Conservation (phyloP, 2,888 invertebrate species). For the Yponomeuta evonymella region DNA sequence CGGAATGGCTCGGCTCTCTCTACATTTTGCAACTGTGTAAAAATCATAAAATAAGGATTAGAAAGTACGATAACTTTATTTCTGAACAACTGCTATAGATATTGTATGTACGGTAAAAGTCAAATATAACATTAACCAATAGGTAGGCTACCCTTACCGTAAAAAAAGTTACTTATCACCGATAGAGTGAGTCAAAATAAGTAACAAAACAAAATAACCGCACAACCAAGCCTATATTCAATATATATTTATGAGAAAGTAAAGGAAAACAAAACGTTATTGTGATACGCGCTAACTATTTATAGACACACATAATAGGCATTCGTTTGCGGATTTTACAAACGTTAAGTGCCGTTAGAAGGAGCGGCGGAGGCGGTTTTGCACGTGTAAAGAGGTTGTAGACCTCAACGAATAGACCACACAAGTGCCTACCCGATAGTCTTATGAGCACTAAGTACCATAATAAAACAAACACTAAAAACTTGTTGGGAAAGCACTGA, state of each 20-base stretch:
- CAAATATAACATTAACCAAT: too few relatives aligned
- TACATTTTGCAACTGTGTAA: too few relatives aligned
- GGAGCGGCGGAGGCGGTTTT: conserved; percentile 41
- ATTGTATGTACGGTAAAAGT: too few relatives aligned
- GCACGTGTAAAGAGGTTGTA: conserved; percentile 48
- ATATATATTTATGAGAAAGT: background rate
- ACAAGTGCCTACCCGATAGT: background rate
- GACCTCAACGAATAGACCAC: conserved; percentile 31
- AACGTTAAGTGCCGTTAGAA: conserved; percentile 43
- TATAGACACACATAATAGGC: background rate
- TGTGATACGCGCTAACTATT: background rate
- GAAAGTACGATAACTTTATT: too few relatives aligned
- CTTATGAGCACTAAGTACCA: background rate
- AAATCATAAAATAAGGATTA: too few relatives aligned
- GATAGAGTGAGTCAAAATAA: background rate
- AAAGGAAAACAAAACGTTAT: background rate
- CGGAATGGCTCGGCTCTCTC: too few relatives aligned
- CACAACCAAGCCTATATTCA: background rate
- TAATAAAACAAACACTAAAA: conserved; percentile 10
- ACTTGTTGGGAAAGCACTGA: conserved; percentile 2
- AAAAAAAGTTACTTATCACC: too few relatives aligned
- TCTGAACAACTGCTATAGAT: too few relatives aligned
- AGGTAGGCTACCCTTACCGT: too few relatives aligned
- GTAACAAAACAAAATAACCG: background rate
- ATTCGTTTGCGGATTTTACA: background rate